These are phyloP conservation scores for Acleris laterana DNA, from an alignment of 2,888 invertebrate genomes.

Conservation along the genomic window DNA sequence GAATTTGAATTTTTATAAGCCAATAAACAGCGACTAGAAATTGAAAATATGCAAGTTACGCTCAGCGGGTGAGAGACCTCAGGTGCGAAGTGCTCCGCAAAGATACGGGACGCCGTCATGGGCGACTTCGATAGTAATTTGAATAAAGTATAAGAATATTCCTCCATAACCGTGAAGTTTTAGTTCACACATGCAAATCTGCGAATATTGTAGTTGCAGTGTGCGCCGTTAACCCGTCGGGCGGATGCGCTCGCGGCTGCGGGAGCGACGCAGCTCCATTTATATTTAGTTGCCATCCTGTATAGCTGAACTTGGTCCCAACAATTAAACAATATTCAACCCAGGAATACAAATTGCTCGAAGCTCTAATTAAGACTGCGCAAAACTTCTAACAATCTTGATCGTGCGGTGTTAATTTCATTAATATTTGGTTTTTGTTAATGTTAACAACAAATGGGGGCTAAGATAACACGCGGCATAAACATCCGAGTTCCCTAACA, in stretches of 20 bases:
- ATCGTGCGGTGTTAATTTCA: slow-evolving; percentile 39
- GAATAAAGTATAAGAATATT: slow-evolving; percentile 33
- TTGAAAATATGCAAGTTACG: slow-evolving; percentile 2
- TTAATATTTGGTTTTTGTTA: slow-evolving; percentile 50
- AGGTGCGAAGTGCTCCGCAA: slow-evolving; percentile 28
- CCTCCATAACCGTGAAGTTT: slow-evolving; percentile 26
- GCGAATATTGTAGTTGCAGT: slow-evolving; percentile 33
- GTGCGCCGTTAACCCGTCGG: slow-evolving; percentile 51
- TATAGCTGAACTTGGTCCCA: neutral
- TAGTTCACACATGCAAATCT: slow-evolving; percentile 29
- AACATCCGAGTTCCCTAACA: slow-evolving; percentile 69
- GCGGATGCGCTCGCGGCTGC: slow-evolving; percentile 38
- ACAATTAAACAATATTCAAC: slow-evolving; percentile 11
- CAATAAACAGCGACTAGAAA: slow-evolving; percentile 1
- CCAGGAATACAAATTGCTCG: slow-evolving; percentile 6
- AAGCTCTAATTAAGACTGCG: slow-evolving; percentile 20
- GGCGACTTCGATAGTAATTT: slow-evolving; percentile 29
- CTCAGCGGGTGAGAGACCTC: slow-evolving; percentile 15
- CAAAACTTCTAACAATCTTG: slow-evolving; percentile 15
- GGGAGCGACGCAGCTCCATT: slow-evolving; percentile 39
- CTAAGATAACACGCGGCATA: slow-evolving; percentile 61
- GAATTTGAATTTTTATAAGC: neutral
- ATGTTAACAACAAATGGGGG: slow-evolving; percentile 51
- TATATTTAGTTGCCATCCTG: slow-evolving; percentile 11
- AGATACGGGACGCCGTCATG: slow-evolving; percentile 18